Base-by-base conservation (phyloP, 2,888 invertebrate species). In the Limnephilus auricula region DNA sequence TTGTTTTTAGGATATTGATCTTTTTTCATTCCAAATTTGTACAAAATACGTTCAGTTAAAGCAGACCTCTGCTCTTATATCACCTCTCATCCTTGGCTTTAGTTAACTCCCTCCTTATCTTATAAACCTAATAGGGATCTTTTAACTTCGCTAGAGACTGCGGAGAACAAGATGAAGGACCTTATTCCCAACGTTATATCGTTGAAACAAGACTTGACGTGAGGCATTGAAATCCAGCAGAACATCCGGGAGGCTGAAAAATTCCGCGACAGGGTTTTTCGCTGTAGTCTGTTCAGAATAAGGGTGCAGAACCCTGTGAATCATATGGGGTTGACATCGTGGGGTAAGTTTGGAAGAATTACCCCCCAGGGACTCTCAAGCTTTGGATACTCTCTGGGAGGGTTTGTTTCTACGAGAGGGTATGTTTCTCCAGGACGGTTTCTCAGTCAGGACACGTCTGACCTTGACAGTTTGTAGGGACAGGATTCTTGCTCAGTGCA, bases 371-470 rank as follows among this genome's bases (percentile, higher is more conserved):
- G 91, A 83, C 82, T 79, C 86, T 89, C 45, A 91, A 90, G 90
- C 30, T 65, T 90, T 78, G 90, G 82, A 89, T 82, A 84, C 37
- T 86, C 79, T 89, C 34, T 13, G n/a, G 34, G 88, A 40, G 65
- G 65, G 65, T 65, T 65, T 65, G 65, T 65, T 65, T 18, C 50
- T 50, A 18, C 50, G 50, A 13, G 18, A 18, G 50, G 50, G 15
- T 50, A 18, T 65, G 65, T 65, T 25, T 65, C n/a, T 65, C 9
- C 65, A 25, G 9, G 80, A 90, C 34, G 86, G 82, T 82, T 89
- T 92, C 86, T 79, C 12, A 92, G 86, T 90, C 90, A 84, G 79
- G 89, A 40, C 92, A 92, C 92, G 92, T 90, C 84, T 92, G 92
- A 92, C 92, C 92, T 92, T 92, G 92, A 91, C 89, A 84, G 83